phyloP scores from a whole-genome alignment of 1,140 invertebrate species.

The Ylistrum balloti region DNA sequence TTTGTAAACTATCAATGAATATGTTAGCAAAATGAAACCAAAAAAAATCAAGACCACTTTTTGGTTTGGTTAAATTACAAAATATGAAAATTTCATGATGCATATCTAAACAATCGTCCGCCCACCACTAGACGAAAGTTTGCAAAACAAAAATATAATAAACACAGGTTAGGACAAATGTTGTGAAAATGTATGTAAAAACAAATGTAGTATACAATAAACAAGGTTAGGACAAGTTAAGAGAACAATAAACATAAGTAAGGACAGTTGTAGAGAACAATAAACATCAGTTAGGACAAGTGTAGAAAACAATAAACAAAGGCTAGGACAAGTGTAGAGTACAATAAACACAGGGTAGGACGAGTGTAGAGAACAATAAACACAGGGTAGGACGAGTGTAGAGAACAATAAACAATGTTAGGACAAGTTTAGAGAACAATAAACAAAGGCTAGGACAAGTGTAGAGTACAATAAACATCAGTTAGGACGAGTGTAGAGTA shows the following conservation, averaged over 20 bases:
- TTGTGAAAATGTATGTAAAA: not conserved
- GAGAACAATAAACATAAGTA: not conserved
- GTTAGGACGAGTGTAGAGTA: not conserved
- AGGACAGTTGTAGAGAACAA: not conserved
- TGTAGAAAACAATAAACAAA: not conserved
- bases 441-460: not conserved
- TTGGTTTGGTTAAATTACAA: no score
- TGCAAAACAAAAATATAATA: not conserved
- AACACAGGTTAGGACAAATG: not conserved
- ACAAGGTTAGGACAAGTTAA: not conserved
- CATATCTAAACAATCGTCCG: no score
- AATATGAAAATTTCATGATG: no score
- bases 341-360: not conserved
- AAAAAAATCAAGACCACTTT: no score
- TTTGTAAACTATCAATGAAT: no score
- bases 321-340: not conserved
- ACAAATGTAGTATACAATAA: no score
- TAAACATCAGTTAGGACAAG: not conserved
- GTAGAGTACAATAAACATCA: not conserved
- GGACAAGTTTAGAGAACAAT: not conserved
- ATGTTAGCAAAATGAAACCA: no score
- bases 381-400: not conserved
- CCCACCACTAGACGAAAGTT: not conserved
- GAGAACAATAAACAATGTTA: no score
- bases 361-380: not conserved